A percentile compares a stretch with the other conserved stretches of the same genome.
Conservation (phyloP, 2,797 vertebrate genomes). For the Thaleichthys pacificus region DNA sequence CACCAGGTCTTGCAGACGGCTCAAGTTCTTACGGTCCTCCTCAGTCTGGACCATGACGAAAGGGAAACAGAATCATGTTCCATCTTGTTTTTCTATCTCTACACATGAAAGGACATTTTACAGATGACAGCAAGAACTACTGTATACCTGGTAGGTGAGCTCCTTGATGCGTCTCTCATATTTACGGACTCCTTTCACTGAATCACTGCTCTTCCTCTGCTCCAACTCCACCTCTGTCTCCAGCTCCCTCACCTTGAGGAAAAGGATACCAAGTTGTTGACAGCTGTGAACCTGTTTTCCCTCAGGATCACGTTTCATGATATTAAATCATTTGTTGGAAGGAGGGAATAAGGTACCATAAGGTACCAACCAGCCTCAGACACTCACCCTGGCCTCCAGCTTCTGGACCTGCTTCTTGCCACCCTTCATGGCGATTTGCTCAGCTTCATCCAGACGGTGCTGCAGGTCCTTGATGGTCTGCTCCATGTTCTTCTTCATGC, state of each 20-base stretch:
- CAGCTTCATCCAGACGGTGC: slow-evolving; percentile 77
- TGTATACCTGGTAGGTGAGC: slow-evolving; percentile 47
- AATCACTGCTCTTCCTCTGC: slow-evolving; percentile 36
- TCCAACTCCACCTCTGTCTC: slow-evolving; percentile 62
- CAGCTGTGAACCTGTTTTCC: neutral
- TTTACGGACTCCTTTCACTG: slow-evolving; percentile 46
- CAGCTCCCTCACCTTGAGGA: slow-evolving; percentile 45
- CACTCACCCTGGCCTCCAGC: slow-evolving; percentile 72
- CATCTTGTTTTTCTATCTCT: neutral
- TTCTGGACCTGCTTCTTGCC: slow-evolving; percentile 79
- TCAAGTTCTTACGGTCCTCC: slow-evolving; percentile 55
- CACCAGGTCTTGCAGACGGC: slow-evolving; percentile 55
- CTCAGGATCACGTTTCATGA: neutral
- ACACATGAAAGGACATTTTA: neutral
- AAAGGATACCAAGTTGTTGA: neutral
- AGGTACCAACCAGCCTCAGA: neutral
- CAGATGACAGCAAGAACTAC: neutral
- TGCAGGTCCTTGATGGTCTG: slow-evolving; percentile 82
- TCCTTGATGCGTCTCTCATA: slow-evolving; percentile 50
- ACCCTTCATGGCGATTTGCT: slow-evolving; percentile 75
- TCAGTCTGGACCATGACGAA: slow-evolving; percentile 40
- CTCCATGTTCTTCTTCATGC: slow-evolving; percentile 83
- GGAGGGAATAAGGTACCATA: neutral
- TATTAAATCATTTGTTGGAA: neutral
- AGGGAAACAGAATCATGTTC: neutral